phyloP scores from a whole-genome alignment of 2,888 invertebrate genomes.

The Epistrophe grossulariae region DNA sequence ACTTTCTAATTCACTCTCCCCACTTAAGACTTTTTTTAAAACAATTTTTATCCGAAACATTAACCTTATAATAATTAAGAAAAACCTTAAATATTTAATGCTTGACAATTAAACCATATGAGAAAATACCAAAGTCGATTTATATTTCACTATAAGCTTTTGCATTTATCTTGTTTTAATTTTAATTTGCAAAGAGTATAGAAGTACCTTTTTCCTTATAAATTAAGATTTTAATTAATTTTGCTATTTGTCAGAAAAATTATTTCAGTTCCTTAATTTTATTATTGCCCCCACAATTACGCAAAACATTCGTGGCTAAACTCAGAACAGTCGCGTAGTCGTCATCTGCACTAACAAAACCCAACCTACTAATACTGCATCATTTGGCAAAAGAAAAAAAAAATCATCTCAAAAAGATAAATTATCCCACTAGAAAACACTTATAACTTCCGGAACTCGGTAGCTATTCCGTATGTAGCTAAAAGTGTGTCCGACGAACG shows the following conservation, averaged over 20 bases:
- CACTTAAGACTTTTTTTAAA: too few species aligned
- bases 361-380: not conserved
- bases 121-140: too few species aligned
- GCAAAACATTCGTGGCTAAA: not conserved
- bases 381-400: not conserved
- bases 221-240: too few species aligned
- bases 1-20: too few species aligned
- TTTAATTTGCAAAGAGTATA: too few species aligned
- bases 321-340: too few species aligned
- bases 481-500: not conserved
- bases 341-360: not conserved
- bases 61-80: too few species aligned
- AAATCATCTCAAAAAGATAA: not conserved
- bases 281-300: not conserved
- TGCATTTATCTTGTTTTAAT: too few species aligned
- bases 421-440: not conserved
- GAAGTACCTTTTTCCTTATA: not conserved
- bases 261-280: not conserved
- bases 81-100: too few species aligned
- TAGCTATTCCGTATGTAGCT: not conserved
- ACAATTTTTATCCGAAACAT: too few species aligned
- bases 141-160: too few species aligned
- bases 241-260: not conserved
- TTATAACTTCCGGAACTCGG: not conserved
- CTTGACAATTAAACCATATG: too few species aligned